These are phyloP conservation scores for Diceros bicornis DNA, from an alignment of 2,797 vertebrate genomes.

Conservation along the genomic window DNA sequence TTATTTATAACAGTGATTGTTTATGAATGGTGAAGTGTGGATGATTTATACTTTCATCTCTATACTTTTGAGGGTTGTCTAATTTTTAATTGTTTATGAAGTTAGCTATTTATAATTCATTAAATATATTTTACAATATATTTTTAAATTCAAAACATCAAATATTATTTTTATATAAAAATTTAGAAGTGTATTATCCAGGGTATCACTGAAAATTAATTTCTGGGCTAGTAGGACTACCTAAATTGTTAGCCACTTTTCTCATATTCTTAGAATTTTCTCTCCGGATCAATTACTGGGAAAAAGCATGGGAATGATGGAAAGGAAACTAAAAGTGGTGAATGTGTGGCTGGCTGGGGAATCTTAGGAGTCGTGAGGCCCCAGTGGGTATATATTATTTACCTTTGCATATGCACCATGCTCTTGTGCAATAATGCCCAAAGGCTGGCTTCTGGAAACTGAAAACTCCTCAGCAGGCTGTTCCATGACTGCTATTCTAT, in stretches of 20 bases:
- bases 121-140: background rate
- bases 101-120: background rate
- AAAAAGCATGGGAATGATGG: background rate
- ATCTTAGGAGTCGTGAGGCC: background rate
- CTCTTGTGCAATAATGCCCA: background rate
- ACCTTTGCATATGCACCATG: accelerated
- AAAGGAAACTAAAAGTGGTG: background rate
- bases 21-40: background rate
- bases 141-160: slow-evolving; percentile 19
- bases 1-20: background rate
- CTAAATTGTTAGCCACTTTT: background rate
- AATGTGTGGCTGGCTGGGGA: background rate
- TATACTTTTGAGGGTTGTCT: background rate
- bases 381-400: too few species aligned
- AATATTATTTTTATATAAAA: background rate
- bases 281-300: background rate
- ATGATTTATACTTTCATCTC: slow-evolving; percentile 13
- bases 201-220: background rate
- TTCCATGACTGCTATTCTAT: background rate
- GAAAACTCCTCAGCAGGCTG: background rate
- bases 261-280: background rate
- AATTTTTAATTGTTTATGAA: slow-evolving; percentile 22
- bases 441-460: background rate
- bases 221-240: background rate
- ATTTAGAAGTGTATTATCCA: background rate